These are phyloP conservation scores for Fukomys damarensis DNA, from an alignment of 2,113 vertebrate species.

Conservation along the genomic window DNA sequence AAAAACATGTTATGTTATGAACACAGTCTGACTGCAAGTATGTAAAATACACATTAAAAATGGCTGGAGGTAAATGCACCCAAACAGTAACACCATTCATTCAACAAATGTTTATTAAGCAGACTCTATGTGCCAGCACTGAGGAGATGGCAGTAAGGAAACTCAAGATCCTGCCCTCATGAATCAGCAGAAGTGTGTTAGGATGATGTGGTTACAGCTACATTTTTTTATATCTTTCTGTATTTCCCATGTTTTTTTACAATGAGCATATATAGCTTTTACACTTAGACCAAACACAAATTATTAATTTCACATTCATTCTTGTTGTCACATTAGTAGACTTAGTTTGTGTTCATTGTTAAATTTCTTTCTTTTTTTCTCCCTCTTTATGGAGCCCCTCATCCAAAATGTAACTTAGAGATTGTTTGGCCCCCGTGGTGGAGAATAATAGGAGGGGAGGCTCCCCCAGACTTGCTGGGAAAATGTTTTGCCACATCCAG, in stretches of 20 bases:
- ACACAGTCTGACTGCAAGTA: neutral
- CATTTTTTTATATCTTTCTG: neutral
- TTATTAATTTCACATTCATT: neutral
- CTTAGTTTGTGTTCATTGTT: neutral
- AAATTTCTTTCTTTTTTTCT: neutral
- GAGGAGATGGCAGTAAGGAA: neutral
- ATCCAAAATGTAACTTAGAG: neutral
- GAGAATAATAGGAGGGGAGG: neutral
- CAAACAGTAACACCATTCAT: neutral
- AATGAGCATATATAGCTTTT: neutral
- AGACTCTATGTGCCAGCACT: accelerated
- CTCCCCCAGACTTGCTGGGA: neutral
- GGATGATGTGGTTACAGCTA: neutral
- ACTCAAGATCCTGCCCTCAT: no score
- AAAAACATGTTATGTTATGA: neutral
- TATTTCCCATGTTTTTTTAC: neutral
- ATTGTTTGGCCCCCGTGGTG: neutral
- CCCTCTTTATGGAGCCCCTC: neutral
- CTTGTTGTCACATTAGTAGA: neutral
- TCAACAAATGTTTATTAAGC: neutral
- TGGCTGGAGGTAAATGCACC: neutral
- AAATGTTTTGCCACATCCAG: neutral
- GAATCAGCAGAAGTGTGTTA: neutral
- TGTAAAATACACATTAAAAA: neutral
- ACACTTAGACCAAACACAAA: neutral